These are phyloP conservation scores for Agelastica alni DNA, from an alignment of 2,888 invertebrate species.

Conservation along the genomic window DNA sequence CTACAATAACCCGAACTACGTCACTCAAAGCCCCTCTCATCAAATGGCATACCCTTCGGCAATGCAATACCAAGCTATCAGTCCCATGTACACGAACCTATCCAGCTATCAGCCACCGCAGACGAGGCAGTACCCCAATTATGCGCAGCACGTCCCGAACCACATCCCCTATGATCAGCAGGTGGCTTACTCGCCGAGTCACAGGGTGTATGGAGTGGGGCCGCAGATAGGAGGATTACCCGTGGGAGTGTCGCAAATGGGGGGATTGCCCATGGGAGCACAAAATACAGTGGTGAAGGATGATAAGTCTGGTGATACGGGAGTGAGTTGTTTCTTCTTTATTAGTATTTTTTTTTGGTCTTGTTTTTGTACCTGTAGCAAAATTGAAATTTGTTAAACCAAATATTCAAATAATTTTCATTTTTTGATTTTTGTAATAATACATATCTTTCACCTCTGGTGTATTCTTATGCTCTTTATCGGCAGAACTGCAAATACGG, in stretches of 20 bases:
- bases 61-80: conserved; percentile 52
- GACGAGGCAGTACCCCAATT: conserved; percentile 44
- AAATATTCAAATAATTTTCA: too few relatives aligned
- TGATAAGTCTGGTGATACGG: conserved; percentile 11
- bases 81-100: conserved; percentile 47
- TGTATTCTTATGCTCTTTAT: too few relatives aligned
- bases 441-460: too few relatives aligned
- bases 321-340: too few relatives aligned
- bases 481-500: too few relatives aligned
- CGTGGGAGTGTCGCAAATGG: background rate
- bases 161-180: conserved; percentile 47
- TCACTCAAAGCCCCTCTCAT: conserved; percentile 38
- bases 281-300: conserved; percentile 5
- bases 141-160: conserved; percentile 47
- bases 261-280: background rate
- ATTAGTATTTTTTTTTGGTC: too few relatives aligned
- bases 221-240: background rate
- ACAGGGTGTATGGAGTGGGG: conserved; percentile 43
- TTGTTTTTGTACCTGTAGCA: too few relatives aligned
- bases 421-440: too few relatives aligned
- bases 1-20: conserved; percentile 39
- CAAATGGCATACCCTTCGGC: conserved; percentile 45
- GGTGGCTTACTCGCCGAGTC: conserved; percentile 36
- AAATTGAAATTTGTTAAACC: too few relatives aligned
- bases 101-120: conserved; percentile 42